Base-by-base conservation (phyloP, 2,113 vertebrate species). In the Amazona guildingii region DNA sequence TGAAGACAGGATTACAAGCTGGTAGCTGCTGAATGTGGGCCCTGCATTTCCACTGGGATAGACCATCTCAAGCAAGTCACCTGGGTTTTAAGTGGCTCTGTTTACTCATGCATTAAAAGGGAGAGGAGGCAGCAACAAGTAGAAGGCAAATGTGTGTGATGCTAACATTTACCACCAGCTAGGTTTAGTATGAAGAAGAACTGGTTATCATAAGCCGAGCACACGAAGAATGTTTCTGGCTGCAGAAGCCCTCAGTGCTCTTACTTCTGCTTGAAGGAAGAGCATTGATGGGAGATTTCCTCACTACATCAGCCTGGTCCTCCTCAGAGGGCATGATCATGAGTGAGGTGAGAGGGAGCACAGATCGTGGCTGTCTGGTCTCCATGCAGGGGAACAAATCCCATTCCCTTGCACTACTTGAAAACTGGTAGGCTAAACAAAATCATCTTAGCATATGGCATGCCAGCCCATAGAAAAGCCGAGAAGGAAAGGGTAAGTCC, bases 281-380 rank as follows among this genome's bases (percentile, higher is more conserved):
- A 20, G 16, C 0, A 1, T 24, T 29, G 59, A 41, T 20, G 57
- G 48, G 39, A 76, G 16, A 25, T n/a, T 54, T 11, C 54, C 14
- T 20, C 1, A 0, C 14, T 59, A 10, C 11, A 37, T 33, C 2
- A 6, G 28, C 17, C 3, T 3, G 10, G 23, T 68, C 28, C 17
- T 57, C 33, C n/a, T 46, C 33, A 35, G 54, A 28, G 28, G 23
- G 20, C 33, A 31, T 6, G 29, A 31, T n/a, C 21, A 5, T 7
- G 31, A 37, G 23, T 4, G 11, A 46, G 37, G 43, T 7, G 21
- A 28, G 69, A 88, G 10, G 27, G 59, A 77, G 13, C 23, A 37
- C 39, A 57, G 37, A 37, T 37, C 13, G 13, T 16, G 1, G 4
- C 43, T 12, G 5, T 19, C 24, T 76, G 75, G 9, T 82, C 57